Evolutionary conservation across 2,113 vertebrate genomes (phyloP).

Genomic region (Struthidea cinerea): DNA sequence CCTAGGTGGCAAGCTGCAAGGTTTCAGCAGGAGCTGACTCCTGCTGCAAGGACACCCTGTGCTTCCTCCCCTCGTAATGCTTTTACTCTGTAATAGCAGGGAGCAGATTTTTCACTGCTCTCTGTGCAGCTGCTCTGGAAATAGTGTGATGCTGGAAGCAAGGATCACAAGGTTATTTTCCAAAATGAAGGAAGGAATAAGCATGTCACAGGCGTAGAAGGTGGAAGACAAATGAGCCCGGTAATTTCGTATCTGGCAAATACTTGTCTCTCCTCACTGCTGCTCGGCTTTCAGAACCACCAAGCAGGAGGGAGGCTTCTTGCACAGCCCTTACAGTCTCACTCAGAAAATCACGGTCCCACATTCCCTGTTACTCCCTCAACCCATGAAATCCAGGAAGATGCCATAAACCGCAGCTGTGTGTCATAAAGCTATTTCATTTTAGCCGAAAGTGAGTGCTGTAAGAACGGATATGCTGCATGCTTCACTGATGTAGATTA

Average conservation of each 20-base stretch:
- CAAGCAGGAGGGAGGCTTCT: background rate
- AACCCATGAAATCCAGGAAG: background rate
- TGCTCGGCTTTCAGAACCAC: background rate
- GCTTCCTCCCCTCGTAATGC: background rate
- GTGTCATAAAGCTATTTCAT: background rate
- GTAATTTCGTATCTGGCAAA: background rate
- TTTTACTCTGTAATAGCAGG: background rate
- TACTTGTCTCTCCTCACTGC: background rate
- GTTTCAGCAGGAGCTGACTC: background rate
- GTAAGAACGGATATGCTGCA: background rate
- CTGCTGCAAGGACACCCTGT: background rate
- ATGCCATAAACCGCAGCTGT: background rate
- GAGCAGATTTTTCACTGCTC: conserved; percentile 4
- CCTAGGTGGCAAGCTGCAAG: background rate
- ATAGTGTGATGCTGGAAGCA: conserved; percentile 11
- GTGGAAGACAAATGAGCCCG: conserved; percentile 26
- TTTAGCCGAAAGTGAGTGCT: background rate
- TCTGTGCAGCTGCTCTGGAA: conserved; percentile 36
- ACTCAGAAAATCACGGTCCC: background rate
- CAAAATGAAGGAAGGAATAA: conserved; percentile 46
- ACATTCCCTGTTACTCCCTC: background rate
- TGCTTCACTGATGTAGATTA: background rate
- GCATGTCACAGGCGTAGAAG: conserved; percentile 26
- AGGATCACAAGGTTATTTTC: conserved; percentile 27
- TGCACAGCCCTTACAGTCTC: background rate